Base-by-base conservation (phyloP, 1,140 invertebrate genomes). In the Drosophila nannoptera region DNA sequence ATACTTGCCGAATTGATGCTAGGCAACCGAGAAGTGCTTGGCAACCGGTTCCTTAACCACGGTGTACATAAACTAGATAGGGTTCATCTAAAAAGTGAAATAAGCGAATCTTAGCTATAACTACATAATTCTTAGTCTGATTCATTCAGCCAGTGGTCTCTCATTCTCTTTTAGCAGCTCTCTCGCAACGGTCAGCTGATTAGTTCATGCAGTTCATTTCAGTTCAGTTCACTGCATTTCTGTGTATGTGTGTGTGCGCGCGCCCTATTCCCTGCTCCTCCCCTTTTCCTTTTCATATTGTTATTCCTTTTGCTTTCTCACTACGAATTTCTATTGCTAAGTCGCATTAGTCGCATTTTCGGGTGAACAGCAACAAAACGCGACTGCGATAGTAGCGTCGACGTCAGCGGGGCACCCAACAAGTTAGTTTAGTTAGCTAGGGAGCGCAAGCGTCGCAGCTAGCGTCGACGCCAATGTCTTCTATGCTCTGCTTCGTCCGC, bases 281-380 rank as follows among this genome's bases (percentile, higher is more conserved):
- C 12, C 29, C 12, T 32, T 43, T 45, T 33, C 12, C 40, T 22
- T 45, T 45, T 8, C 29, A 16, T 45, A 45, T 56, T 49, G 11
- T 53, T 16, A 53, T 49, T 54, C 35, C 36, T 58, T 52, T 59
- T 55, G 40, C 36, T 54, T 62, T 68, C 46, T 40, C 35, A 45
- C 43, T 55, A 55, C 59, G 43, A 40, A 46, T 53, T 64, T 73
- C 54, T 69, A 43, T 58, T 66, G 45, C 48, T 68, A 73, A 76
- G 62, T 78, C 72, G 75, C 66, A 81, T 81, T 81, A 82, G 72
- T 83, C 52, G 64, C 54, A 67, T 84, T 78, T 83, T 82, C 54
- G 64, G 46, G 56, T 49, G 45, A 31, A 69, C 46, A 64, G 40
- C 52, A 52, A 48, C 46, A 58, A 58, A 43, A 7, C 5, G 11